Percentiles rank a stretch among this genome's conserved stretches.
Evolutionary conservation across 2,888 invertebrate species (phyloP).

Genomic region (Helicoverpa assulta): DNA sequence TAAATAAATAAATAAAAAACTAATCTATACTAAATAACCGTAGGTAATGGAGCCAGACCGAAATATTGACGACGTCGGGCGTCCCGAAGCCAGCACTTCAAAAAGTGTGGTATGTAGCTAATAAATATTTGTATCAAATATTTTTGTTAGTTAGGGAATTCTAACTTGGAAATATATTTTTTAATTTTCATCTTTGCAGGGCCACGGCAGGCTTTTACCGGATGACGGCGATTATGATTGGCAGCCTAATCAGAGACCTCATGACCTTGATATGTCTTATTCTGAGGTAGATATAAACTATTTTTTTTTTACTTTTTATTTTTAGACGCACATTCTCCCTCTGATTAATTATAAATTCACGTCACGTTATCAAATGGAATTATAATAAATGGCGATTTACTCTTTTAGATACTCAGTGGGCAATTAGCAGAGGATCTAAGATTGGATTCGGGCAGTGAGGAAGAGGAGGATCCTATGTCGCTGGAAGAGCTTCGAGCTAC

Average conservation of each 20-base stretch:
- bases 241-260: slow-evolving; percentile 11
- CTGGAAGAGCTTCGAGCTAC: slow-evolving; percentile 14
- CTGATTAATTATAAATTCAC: slow-evolving; percentile 12
- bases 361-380: slow-evolving; percentile 9
- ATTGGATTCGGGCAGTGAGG: slow-evolving; percentile 23
- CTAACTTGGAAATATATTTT: slow-evolving; percentile 5
- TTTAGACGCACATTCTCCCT: slow-evolving; percentile 8
- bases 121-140: slow-evolving; percentile 16
- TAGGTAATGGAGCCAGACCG: slow-evolving; percentile 22
- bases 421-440: slow-evolving; percentile 8
- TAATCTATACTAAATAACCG: not conserved
- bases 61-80: slow-evolving; percentile 9
- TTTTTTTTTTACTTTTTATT: slow-evolving; percentile 4
- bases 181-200: slow-evolving; percentile 11
- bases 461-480: slow-evolving; percentile 15
- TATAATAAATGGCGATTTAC: slow-evolving; percentile 14
- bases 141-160: slow-evolving; percentile 14
- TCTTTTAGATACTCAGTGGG: slow-evolving; percentile 16
- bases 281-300: slow-evolving; percentile 17
- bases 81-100: slow-evolving; percentile 23
- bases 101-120: slow-evolving; percentile 18
- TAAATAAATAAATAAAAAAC: slow-evolving; percentile 8
- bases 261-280: slow-evolving; percentile 12
- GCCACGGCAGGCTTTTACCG: slow-evolving; percentile 4
- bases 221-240: slow-evolving; percentile 14